These are phyloP conservation scores for Lontra canadensis DNA, from an alignment of 2,113 vertebrate genomes.

Conservation along the genomic window DNA sequence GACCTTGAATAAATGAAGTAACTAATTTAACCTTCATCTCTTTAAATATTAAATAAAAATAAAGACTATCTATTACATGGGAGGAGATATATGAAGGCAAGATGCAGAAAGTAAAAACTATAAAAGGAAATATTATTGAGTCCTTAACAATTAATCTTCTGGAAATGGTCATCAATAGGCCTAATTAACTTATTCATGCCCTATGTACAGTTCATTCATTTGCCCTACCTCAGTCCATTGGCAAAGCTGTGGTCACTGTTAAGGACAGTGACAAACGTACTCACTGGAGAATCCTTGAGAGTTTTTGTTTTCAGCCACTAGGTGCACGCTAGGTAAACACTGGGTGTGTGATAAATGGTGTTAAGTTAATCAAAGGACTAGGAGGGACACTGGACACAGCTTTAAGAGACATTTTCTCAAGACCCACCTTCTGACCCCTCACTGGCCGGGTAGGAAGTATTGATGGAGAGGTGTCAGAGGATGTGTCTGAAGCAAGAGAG, in stretches of 20 bases:
- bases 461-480: neutral
- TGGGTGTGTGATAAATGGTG: neutral
- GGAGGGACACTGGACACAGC: neutral
- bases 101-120: neutral
- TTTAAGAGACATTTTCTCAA: neutral
- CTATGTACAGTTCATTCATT: neutral
- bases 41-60: conserved; percentile 25
- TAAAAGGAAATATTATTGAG: neutral
- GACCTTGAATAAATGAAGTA: neutral
- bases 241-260: neutral
- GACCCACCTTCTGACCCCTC: neutral
- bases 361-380: neutral
- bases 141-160: neutral
- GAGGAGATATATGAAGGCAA: neutral
- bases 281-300: neutral
- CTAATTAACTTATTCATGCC: neutral
- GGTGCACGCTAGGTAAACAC: neutral
- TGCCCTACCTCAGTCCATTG: neutral
- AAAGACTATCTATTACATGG: neutral
- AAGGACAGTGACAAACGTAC: neutral
- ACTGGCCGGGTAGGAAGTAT: neutral
- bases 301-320: neutral
- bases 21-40: neutral
- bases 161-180: neutral
- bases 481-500: neutral